These are phyloP conservation scores for Artemisiospiza belli DNA, from an alignment of 2,113 vertebrate species.

Conservation along the genomic window DNA sequence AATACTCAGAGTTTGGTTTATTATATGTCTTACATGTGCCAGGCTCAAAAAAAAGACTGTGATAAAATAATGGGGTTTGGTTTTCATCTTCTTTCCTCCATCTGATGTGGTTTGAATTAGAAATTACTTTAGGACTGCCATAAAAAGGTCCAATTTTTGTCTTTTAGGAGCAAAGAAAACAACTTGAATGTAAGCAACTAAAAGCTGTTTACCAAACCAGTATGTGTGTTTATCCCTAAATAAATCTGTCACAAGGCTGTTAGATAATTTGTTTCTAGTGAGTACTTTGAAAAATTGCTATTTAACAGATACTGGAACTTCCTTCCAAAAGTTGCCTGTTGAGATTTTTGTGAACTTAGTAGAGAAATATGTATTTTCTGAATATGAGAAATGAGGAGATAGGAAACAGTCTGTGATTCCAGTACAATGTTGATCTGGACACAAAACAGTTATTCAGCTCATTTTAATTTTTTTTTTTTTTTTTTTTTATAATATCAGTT, in stretches of 20 bases:
- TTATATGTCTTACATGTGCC: not conserved
- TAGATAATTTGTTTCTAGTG: not conserved
- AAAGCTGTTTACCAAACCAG: conserved; percentile 5
- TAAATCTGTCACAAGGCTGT: not conserved
- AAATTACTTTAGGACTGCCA: not conserved
- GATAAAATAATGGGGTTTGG: not conserved
- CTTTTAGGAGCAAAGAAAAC: not conserved
- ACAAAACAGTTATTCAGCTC: not conserved
- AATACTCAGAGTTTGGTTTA: not conserved
- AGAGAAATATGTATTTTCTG: not conserved
- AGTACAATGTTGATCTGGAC: not conserved
- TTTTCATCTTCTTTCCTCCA: not conserved
- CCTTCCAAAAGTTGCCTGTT: not conserved
- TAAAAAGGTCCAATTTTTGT: not conserved
- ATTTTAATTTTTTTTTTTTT: not conserved
- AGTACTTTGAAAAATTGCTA: not conserved
- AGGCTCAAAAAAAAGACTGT: not conserved
- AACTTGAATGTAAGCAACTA: not conserved
- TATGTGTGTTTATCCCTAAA: not conserved
- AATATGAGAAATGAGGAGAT: not conserved
- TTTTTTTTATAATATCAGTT: not conserved
- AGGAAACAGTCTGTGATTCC: not conserved
- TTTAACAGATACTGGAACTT: not conserved
- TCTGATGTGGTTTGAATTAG: not conserved
- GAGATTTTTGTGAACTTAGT: not conserved